phyloP scores from a whole-genome alignment of 2,113 vertebrate species.

The Blennius ocellaris region DNA sequence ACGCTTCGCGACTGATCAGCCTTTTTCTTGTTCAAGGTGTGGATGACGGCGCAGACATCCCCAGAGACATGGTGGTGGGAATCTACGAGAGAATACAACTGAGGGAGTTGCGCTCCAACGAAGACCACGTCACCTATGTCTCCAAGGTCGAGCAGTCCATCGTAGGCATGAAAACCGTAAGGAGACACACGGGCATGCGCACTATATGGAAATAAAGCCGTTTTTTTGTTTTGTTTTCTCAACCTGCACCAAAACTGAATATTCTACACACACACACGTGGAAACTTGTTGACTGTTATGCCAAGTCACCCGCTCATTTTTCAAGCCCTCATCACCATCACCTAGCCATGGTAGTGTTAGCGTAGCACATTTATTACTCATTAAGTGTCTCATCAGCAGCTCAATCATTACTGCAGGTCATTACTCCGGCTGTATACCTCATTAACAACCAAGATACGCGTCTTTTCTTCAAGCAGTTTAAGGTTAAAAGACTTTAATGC shows the following conservation, averaged over 20 bases:
- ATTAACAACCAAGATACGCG: slow-evolving; percentile 46
- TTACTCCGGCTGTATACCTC: slow-evolving; percentile 58
- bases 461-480: slow-evolving; percentile 19
- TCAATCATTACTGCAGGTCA: slow-evolving; percentile 60
- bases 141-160: slow-evolving; percentile 99
- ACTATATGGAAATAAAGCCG: background rate
- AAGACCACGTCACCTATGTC: slow-evolving; percentile 98
- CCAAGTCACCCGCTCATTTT: slow-evolving; percentile 47
- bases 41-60: slow-evolving; percentile 97
- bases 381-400: slow-evolving; percentile 69
- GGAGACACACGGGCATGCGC: slow-evolving; percentile 33
- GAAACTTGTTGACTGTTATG: background rate
- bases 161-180: slow-evolving; percentile 98
- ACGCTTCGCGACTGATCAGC: slow-evolving; percentile 14
- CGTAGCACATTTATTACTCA: slow-evolving; percentile 66
- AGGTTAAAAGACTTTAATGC: slow-evolving; percentile 34
- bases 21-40: slow-evolving; percentile 84
- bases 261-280: background rate
- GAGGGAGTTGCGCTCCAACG: slow-evolving; percentile 96
- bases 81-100: slow-evolving; percentile 98
- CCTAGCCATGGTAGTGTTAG: slow-evolving; percentile 33
- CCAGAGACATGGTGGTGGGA: slow-evolving; percentile 95
- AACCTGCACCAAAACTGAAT: too few species aligned
- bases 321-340: slow-evolving; percentile 57
- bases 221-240: too few species aligned